These are phyloP conservation scores for Gerris lacustris DNA, from an alignment of 2,888 invertebrate genomes.

Conservation along the genomic window DNA sequence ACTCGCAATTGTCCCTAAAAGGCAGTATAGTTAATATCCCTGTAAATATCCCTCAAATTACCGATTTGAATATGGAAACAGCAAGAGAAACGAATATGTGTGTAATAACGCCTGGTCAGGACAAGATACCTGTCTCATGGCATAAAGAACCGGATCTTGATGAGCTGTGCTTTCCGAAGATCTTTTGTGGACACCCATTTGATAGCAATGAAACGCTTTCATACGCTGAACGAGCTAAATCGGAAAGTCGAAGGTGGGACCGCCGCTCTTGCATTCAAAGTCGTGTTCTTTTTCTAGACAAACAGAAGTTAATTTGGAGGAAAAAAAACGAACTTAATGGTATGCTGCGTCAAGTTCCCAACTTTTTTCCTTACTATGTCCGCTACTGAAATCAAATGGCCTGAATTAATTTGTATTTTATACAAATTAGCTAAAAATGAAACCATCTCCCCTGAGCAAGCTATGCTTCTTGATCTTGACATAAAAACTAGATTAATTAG, in stretches of 20 bases:
- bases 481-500: too few relatives aligned
- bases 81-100: background rate
- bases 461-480: too few relatives aligned
- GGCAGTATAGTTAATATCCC: slow-evolving; percentile 34
- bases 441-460: background rate
- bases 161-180: slow-evolving; percentile 16
- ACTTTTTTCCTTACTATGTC: too few relatives aligned
- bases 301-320: too few relatives aligned
- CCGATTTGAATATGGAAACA: background rate
- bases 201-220: background rate
- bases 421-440: too few relatives aligned
- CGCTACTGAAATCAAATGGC: too few relatives aligned
- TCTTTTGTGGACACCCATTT: slow-evolving; percentile 12
- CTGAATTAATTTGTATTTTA: too few relatives aligned
- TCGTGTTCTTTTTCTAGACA: slow-evolving; percentile 12
- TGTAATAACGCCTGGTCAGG: slow-evolving; percentile 20
- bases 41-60: slow-evolving; percentile 29
- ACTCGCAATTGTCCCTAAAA: slow-evolving; percentile 33
- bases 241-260: slow-evolving; percentile 14
- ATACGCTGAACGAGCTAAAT: slow-evolving; percentile 15
- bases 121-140: slow-evolving; percentile 15
- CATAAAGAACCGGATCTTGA: slow-evolving; percentile 8
- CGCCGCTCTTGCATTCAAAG: slow-evolving; percentile 13
- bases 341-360: too few relatives aligned
- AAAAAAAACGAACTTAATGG: too few relatives aligned